phyloP scores from a whole-genome alignment of 2,797 vertebrate genomes.

The Eidolon dupreanum region DNA sequence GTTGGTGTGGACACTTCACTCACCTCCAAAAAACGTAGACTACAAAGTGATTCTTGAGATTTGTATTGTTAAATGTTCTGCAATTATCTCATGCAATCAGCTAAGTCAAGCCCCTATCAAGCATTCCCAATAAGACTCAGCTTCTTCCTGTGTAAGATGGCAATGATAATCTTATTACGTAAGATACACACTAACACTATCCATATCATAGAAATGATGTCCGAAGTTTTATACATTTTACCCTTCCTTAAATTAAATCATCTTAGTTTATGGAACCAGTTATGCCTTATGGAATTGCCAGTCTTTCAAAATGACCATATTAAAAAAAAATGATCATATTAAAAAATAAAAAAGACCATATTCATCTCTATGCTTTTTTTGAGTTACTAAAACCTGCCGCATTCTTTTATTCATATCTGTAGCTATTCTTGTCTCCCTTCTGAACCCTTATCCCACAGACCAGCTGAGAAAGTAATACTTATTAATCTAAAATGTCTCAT shows the following conservation, averaged over 20 bases:
- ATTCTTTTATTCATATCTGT: neutral
- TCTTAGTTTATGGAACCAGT: neutral
- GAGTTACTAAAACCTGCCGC: neutral
- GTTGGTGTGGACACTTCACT: neutral
- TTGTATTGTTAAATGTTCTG: neutral
- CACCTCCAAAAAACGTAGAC: fast-evolving
- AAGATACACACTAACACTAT: neutral
- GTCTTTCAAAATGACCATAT: neutral
- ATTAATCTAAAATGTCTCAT: neutral
- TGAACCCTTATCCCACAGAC: neutral
- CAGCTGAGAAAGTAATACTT: neutral
- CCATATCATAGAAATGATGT: neutral
- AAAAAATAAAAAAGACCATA: neutral
- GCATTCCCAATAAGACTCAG: neutral
- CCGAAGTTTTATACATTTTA: neutral
- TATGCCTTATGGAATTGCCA: neutral
- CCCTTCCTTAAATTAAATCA: neutral
- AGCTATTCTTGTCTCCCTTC: neutral
- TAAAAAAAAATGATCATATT: no score
- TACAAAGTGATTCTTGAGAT: neutral
- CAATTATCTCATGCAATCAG: neutral
- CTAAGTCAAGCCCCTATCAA: neutral
- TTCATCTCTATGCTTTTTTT: neutral
- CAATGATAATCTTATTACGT: neutral
- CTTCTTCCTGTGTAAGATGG: neutral